These are phyloP conservation scores for Agrotis puta DNA, from an alignment of 2,888 invertebrate genomes.

Conservation along the genomic window DNA sequence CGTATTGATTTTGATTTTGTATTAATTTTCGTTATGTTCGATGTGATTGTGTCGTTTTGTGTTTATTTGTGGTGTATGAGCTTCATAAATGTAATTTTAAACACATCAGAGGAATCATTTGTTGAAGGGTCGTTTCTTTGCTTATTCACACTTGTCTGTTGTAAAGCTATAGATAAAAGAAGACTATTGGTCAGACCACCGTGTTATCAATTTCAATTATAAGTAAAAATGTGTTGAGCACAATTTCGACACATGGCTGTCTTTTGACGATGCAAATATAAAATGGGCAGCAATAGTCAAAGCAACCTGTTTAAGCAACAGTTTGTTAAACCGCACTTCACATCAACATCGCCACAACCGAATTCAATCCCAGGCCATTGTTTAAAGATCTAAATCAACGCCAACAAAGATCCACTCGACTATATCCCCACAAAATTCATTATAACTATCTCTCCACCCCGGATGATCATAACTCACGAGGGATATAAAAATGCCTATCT, in stretches of 20 bases:
- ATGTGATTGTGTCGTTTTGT: conserved; percentile 8
- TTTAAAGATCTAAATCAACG: conserved; percentile 66
- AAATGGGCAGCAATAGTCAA: neutral
- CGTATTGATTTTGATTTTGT: conserved; percentile 48
- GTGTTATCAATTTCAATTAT: neutral
- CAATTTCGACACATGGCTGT: neutral
- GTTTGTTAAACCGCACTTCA: neutral
- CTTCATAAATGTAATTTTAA: conserved; percentile 22
- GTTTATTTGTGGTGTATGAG: conserved; percentile 14
- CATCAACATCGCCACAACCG: conserved; percentile 2
- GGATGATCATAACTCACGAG: conserved; percentile 65
- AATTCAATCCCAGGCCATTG: conserved; percentile 32
- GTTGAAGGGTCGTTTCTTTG: neutral
- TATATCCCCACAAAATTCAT: conserved; percentile 59
- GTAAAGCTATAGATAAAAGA: neutral
- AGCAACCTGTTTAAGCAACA: conserved; percentile 19
- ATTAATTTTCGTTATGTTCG: conserved; percentile 33
- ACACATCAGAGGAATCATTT: neutral
- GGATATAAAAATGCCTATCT: conserved; percentile 73
- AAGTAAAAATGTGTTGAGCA: too few species aligned
- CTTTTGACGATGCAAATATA: neutral
- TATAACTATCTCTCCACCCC: conserved; percentile 57
- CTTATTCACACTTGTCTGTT: neutral
- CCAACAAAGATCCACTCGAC: conserved; percentile 56
- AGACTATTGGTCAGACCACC: too few species aligned